Base-by-base conservation (phyloP, 1,140 invertebrate species). In the Berghia stephanieae region DNA sequence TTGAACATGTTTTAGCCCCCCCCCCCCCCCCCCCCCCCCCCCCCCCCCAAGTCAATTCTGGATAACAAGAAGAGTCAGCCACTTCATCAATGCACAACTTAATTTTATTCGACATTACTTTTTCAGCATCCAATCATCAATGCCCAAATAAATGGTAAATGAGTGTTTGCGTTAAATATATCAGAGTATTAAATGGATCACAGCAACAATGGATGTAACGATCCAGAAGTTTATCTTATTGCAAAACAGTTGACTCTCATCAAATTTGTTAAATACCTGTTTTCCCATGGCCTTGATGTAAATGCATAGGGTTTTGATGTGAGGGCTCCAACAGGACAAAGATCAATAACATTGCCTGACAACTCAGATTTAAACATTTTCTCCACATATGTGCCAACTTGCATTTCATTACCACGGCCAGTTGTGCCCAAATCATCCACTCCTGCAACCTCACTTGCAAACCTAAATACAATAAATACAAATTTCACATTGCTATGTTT, bases 271-370 rank as follows among this genome's bases (percentile, higher is more conserved):
- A 49, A n/a, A 13, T 77, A 88, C 88, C 85, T 88, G 21, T 86
- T 89, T 83, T 92, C 91, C 91, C 91, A 92, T 6, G 91, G 91
- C 70, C 91, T 84, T 31, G 91, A 89, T 40, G 89, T 90, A 90
- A 99, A 99, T 85, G 96, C 95, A 86, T 99, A 99, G 0, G 98
- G 98, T 89, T 99, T 99, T 75, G 95, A 96, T 18, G 98, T 99
- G 10, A 99, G 90, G 16, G 98, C 98, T 75, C 98, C 98, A 34
- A 99, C 98, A 46, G 98, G 98, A 89, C 98, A 99, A 66, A 99
- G 91, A 91, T 99, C 98, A 83, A 99, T 99, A 31, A 99, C 94
- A 88, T 99, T 99, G 49, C 98, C 98, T 69, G 97, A 99, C 18
- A 99, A 90, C 91, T 99, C 98, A 0, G 97, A 98, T 52, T 97